Evolutionary conservation across 2,888 invertebrate species (phyloP), one percentile per base, ranked within the genome.

Genomic region (Nephrotoma flavescens): DNA sequence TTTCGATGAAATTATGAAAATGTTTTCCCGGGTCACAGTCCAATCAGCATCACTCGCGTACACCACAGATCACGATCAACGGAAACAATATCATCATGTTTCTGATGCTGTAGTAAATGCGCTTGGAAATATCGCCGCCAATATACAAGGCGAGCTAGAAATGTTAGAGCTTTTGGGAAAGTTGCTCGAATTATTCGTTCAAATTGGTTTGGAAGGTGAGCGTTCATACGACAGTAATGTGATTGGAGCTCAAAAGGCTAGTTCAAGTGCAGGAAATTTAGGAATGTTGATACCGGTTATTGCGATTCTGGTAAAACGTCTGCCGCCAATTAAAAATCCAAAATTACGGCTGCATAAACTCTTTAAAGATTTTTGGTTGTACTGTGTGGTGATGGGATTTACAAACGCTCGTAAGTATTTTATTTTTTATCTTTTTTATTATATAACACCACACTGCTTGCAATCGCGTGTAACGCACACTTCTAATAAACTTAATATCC

Each of bases 361-460:
- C n/a, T 99, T 99, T 92, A 95, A 98, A 89, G 99, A 99, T 92
- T 99, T 99, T 91, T 99, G 99, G 99, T 93, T 99, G 84, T 99
- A 99, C 91, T 99, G 98, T 91, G 98, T 99, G 1, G 97, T 99
- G 4, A 98, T 99, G 96, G 99, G 99, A 9, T 99, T 99, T 91
- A 97, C 98, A 0, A 96, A 96, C 0, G 96, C 97, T 9, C 96
- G 97, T 84, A 84, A 84, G 41, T 84, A 84, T 15, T 15, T 71
- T n/a, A 84, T 47, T 12, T 47, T 12, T 47, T 1, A 84, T 11
- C 42, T 84, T 41, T 42, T 84, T 84, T 42, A 15, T 42, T 84
- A 41, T 42, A 71, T 31, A 57, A 57, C 15, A 71, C 15, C 71
- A 71, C 31, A 71, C 71, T 71, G 71, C 71, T 71, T 71, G 19